phyloP scores from a whole-genome alignment of 37 sponge, comb jelly and placozoan genomes.

The Chondrosia reniformis region DNA sequence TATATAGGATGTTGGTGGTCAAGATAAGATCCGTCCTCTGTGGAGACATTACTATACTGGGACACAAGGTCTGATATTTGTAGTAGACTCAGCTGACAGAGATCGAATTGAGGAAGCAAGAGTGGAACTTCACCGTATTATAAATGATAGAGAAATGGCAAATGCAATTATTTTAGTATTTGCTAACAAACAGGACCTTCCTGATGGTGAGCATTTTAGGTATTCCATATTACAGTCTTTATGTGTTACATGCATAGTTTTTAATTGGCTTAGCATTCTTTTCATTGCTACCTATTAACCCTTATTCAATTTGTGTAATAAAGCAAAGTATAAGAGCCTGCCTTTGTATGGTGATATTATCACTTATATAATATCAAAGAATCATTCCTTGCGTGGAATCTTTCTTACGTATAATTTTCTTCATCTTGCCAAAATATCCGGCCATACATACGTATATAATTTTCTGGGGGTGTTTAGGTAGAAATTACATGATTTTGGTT shows the following conservation, averaged over 20 bases:
- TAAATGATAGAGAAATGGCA: conserved; percentile 95
- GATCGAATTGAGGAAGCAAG: conserved; percentile 93
- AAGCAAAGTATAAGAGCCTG: no score
- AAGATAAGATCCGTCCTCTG: conserved; percentile 96
- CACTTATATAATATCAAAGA: no score
- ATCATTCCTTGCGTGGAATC: no score
- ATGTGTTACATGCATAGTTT: background rate
- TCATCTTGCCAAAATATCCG: no score
- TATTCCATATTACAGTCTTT: background rate
- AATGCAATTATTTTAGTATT: conserved; percentile 91
- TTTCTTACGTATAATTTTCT: no score
- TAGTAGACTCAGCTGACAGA: conserved; percentile 95
- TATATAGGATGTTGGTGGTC: conserved; percentile 95
- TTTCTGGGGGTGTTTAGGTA: no score
- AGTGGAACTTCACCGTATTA: conserved; percentile 93
- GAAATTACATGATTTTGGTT: no score
- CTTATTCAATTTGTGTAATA: no score
- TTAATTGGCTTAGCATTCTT: no score
- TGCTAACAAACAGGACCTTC: conserved; percentile 97
- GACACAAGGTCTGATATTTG: conserved; percentile 96
- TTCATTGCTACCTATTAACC: no score
- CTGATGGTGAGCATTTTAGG: conserved; percentile 75
- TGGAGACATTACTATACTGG: conserved; percentile 99
- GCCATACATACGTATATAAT: no score
- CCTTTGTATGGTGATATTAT: no score